Evolutionary conservation across 2,113 vertebrate species (phyloP).

Genomic region (Falcunculus frontatus): DNA sequence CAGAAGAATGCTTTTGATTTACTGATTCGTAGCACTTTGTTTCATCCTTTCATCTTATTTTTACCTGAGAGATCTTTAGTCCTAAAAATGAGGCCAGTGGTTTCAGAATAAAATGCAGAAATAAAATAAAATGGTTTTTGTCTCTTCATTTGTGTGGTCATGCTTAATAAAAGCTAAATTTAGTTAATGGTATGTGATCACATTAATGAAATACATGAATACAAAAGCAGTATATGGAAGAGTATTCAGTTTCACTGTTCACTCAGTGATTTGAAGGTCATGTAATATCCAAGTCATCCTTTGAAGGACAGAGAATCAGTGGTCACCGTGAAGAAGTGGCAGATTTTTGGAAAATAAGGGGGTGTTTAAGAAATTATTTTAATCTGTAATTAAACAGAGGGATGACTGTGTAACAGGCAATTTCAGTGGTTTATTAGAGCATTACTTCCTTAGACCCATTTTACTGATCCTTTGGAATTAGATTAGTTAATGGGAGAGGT

Average conservation of each 20-base stretch:
- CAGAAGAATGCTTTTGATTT: neutral
- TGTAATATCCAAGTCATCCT: neutral
- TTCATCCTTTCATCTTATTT: neutral
- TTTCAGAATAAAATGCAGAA: conserved; percentile 31
- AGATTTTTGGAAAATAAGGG: neutral
- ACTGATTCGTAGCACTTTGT: neutral
- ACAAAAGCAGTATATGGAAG: neutral
- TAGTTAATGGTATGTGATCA: neutral
- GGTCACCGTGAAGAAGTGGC: neutral
- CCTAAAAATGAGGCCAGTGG: neutral
- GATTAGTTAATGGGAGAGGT: neutral
- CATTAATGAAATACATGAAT: neutral
- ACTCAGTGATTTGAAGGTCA: neutral
- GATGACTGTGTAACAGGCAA: neutral
- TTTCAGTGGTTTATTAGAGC: neutral
- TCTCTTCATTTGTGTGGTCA: neutral
- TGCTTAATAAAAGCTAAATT: conserved; percentile 10
- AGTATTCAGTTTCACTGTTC: neutral
- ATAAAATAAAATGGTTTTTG: neutral
- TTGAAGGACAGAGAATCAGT: neutral
- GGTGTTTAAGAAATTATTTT: neutral
- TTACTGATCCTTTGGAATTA: neutral
- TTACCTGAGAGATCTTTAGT: neutral
- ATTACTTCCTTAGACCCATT: neutral
- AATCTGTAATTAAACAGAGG: neutral